Evolutionary conservation across 2,797 vertebrate genomes (phyloP), one percentile per base, ranked within the genome.

Genomic region (Myotis myotis): DNA sequence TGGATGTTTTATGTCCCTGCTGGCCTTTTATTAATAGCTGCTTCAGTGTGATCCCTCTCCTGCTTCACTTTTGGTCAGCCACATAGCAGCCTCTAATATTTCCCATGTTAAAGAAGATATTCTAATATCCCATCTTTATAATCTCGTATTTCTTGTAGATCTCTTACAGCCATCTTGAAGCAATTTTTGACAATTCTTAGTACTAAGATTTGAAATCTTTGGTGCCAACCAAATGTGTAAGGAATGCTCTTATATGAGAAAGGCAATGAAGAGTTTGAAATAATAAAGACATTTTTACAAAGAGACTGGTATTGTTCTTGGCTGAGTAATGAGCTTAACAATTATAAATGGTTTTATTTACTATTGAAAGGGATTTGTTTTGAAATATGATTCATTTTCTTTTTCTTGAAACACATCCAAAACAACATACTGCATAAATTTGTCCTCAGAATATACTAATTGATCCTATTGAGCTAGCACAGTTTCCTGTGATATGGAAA

Each of bases 331-430:
- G 89, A 90, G 66, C 72, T 94, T 94, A 7, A 71, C 16, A 93
- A 44, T 93, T 78, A 84, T 78, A 87, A 11, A 94, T 66, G 12
- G 72, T 95, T 97, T 97, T 90, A 33, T 68, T 95, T 94, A 53
- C 87, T 44, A 30, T 91, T 97, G 87, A 86, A 2, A 95, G 79
- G 85, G 36, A 89, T 97, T 83, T 97, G 12, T 75, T 89, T 97
- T 97, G 96, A 93, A 33, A 44, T 83, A n/a, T 95, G 96, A 80
- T 95, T 87, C 30, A 87, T 87, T 91, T 96, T 60, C 36, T 93
- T 97, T 97, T 96, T 97, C 86, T 97, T 97, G 89, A 94, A 95
- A 95, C 74, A 96, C 17, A 96, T 92, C 70, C 79, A 87, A 86
- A 96, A 89, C 95, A 96, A 68, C 84, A 91, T 91, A 92, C n/a